These are phyloP conservation scores for Diplazon laetatorius DNA, from an alignment of 2,888 invertebrate genomes.

Conservation along the genomic window DNA sequence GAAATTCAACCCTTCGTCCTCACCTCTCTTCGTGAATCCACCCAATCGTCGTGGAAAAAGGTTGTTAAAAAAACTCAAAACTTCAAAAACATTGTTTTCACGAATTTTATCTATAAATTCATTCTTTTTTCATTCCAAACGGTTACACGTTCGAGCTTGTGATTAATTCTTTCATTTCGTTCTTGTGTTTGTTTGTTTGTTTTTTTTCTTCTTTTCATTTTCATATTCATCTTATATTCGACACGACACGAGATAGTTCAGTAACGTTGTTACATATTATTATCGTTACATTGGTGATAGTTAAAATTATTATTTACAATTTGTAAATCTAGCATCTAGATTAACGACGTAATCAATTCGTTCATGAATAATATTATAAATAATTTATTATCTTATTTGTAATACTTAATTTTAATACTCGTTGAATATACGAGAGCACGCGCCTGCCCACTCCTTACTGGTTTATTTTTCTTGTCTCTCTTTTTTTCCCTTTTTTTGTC, in stretches of 20 bases:
- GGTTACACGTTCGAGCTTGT: conserved; percentile 19
- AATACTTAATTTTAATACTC: conserved; percentile 40
- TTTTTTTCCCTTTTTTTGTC: conserved; percentile 6
- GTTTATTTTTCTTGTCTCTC: not conserved
- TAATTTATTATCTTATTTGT: too few relatives aligned
- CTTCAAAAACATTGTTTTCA: not conserved
- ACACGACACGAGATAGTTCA: conserved; percentile 52
- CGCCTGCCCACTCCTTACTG: not conserved
- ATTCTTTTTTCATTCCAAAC: conserved; percentile 58
- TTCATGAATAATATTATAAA: conserved; percentile 55
- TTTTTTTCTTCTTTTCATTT: conserved; percentile 6
- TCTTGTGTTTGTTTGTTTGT: too few relatives aligned
- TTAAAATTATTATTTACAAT: conserved; percentile 62
- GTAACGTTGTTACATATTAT: conserved; percentile 50
- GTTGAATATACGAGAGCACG: conserved; percentile 49
- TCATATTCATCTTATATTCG: conserved; percentile 10
- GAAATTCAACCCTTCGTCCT: not conserved
- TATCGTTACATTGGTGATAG: conserved; percentile 35
- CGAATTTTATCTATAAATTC: conserved; percentile 55
- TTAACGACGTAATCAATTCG: conserved; percentile 55
- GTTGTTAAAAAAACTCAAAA: conserved; percentile 16
- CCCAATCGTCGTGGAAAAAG: not conserved
- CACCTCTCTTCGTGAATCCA: not conserved
- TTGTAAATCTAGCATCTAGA: conserved; percentile 54
- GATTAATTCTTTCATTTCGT: too few relatives aligned